Conservation (phyloP, 53 echinoderm and acorn worm species). For the Antedon mediterranea region DNA sequence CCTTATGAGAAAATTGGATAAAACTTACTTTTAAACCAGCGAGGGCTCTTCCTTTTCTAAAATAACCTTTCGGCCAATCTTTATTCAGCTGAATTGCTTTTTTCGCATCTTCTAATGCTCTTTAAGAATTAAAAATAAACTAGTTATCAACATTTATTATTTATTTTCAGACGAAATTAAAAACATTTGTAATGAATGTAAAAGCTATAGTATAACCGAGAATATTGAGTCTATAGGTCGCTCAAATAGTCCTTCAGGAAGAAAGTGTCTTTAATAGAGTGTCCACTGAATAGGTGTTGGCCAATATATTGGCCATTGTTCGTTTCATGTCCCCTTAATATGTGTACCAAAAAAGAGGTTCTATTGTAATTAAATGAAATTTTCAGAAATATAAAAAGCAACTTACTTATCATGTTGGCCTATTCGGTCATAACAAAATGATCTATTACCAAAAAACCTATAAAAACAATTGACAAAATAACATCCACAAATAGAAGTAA, state of each 20-base stretch:
- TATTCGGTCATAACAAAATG: conserved; percentile 83
- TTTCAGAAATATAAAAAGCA: background rate
- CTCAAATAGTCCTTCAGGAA: too few species aligned
- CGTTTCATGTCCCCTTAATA: too few species aligned
- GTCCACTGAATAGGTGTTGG: too few species aligned
- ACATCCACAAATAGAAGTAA: too few species aligned
- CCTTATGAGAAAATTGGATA: background rate
- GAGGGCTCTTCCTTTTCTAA: conserved; percentile 93
- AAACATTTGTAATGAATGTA: background rate
- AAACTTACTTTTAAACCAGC: conserved; percentile 70
- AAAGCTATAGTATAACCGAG: too few species aligned
- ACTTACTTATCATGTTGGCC: conserved; percentile 85
- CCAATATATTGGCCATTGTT: too few species aligned
- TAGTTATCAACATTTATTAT: background rate
- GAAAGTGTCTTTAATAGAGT: too few species aligned
- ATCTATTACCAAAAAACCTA: conserved; percentile 98
- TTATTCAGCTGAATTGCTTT: conserved; percentile 64
- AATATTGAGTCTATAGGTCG: too few species aligned
- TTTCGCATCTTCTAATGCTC: conserved; percentile 90
- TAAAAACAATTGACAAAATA: background rate
- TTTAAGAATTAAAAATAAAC: conserved; percentile 12
- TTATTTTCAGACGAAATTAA: background rate
- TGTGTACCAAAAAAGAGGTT: too few species aligned
- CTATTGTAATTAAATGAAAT: background rate
- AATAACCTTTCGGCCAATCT: conserved; percentile 95